Base-by-base conservation (phyloP, 2,113 vertebrate species). In the Plectropomus leopardus region DNA sequence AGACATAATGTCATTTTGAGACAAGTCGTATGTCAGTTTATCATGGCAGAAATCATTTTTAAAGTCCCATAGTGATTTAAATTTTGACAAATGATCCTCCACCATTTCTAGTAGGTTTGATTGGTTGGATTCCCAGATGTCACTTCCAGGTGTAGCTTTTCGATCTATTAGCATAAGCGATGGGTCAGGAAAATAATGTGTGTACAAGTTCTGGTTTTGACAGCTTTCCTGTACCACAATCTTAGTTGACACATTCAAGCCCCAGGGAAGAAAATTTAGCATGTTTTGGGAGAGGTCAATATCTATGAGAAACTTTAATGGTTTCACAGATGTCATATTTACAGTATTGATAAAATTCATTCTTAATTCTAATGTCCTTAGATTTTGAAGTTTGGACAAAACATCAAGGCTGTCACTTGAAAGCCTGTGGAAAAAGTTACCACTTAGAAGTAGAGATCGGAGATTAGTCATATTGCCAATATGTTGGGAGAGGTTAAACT, bases 261-360 rank as follows among this genome's bases (percentile, higher is more conserved):
- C 86, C 50, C 51, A 63, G 44, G 86, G 66, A 19, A 90, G 76
- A 45, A 96, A 95, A 66, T 74, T 87, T 13, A 96, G 78, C 75
- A 92, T 88, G 86, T 96, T 96, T 89, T 96, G 93, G 16, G 95
- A 95, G 26, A 96, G 91, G 53, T 83, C 65, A 8, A 96, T 64
- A 17, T 42, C 3, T 0, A 7, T 87, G 11, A 96, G 92, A 44
- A 85, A 80, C 0, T 74, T 85, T 15, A 94, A 26, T n/a, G 28
- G 42, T 14, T 73, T 88, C 32, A 96, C 76, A 65, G 86, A 76
- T 0, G 55, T 91, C 21, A 95, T 11, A 63, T 92, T 78, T 54
- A 65, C 88, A 7, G 54, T 42, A 9, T 36, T 76, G 14, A 96
- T 95, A 54, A 96, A 96, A 80, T 96, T 96, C 89, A 95, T 94